Base-by-base conservation (phyloP, 2,113 vertebrate species). In the Malurus cyaneus region DNA sequence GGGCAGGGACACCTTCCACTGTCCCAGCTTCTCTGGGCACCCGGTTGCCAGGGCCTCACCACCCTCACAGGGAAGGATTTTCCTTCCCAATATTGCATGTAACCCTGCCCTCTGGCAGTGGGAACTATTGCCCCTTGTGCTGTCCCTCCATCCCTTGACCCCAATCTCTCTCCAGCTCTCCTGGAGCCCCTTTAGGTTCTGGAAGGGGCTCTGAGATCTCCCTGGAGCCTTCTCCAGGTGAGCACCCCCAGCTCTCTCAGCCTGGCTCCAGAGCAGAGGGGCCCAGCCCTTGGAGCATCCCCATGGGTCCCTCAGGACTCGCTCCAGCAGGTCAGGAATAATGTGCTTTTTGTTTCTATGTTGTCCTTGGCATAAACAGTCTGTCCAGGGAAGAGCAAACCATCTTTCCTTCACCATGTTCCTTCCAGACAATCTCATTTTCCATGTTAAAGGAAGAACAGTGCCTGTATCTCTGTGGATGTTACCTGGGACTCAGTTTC, bases 301-400 rank as follows among this genome's bases (percentile, higher is more conserved):
- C 41, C 4, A 0, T 47, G 65, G 49, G 20, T 25, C 49, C 57
- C 57, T 36, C 57, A 42, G 57, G 66, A 49, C 34, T 70, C 3
- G 0, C 25, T 64, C 20, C 66, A 42, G 1, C 50, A 80, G 31
- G 49, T 49, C 17, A 42, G 2, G 50, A 80, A 64, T 18, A 71
- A 64, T 18, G 8, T 2, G 18, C 29, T 16, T 64, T 61, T 64
- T 18, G 18, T 34, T 53, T 52, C 67, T 60, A 0, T 8, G 0
- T 32, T 36, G 41, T 34, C 53, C 72, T 54, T 41, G 12, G 44
- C 91, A 78, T 60, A 73, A 59, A 19, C 67, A 19, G 14, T 31
- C 60, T 21, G 87, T 80, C 49, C 54, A 11, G 47, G 73, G 64
- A 36, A 25, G 64, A 86, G 73, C 62, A 93, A 80, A 32, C 32